Evolutionary conservation across 2,113 vertebrate genomes (phyloP).

Genomic region (Bungarus multicinctus): DNA sequence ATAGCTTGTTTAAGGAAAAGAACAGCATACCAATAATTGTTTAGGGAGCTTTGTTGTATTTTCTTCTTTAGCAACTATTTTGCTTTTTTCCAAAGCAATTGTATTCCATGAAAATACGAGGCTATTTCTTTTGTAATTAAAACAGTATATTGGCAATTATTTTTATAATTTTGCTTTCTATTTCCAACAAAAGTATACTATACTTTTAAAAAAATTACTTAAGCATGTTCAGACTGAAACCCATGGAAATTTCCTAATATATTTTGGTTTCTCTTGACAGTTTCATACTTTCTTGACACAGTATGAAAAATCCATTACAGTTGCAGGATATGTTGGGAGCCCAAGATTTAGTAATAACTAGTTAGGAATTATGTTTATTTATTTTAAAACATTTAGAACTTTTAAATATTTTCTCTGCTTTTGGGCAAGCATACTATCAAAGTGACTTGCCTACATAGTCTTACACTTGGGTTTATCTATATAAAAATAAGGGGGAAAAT

Average conservation of each 20-base stretch:
- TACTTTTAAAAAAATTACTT: not conserved
- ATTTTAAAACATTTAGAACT: too few relatives aligned
- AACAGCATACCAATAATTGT: constrained; percentile 7
- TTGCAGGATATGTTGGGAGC: too few relatives aligned
- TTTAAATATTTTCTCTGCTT: too few relatives aligned
- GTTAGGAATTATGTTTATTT: too few relatives aligned
- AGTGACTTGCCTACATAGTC: not conserved
- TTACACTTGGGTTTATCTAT: not conserved
- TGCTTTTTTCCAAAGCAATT: not conserved
- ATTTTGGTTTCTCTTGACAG: not conserved
- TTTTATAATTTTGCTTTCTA: not conserved
- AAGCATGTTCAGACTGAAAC: not conserved
- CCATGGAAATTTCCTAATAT: not conserved
- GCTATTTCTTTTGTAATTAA: constrained; percentile 11
- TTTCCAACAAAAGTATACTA: not conserved
- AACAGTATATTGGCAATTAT: not conserved
- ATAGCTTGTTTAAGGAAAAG: constrained; percentile 27
- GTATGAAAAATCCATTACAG: not conserved
- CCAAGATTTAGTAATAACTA: too few relatives aligned
- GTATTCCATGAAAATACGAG: constrained; percentile 17
- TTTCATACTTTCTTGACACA: not conserved
- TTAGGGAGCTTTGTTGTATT: constrained; percentile 14
- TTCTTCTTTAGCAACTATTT: not conserved
- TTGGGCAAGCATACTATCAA: not conserved
- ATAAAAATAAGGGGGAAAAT: not conserved